These are phyloP conservation scores for Phalacrocorax carbo DNA, from an alignment of 2,113 vertebrate genomes.

Conservation along the genomic window DNA sequence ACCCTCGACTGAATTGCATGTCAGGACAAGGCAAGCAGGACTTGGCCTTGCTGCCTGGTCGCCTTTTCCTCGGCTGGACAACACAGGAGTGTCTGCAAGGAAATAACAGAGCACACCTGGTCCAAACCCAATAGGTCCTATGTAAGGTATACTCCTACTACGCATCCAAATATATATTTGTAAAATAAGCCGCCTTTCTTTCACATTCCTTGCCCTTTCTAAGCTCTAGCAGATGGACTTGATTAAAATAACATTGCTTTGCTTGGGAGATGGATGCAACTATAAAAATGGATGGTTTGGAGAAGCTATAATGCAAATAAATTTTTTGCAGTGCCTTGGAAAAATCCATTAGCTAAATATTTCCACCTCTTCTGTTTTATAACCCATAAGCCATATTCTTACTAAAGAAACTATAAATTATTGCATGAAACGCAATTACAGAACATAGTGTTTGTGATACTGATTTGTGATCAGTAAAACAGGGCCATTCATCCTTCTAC, in stretches of 20 bases:
- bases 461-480: neutral
- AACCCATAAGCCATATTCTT: neutral
- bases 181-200: neutral
- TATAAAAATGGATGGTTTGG: neutral
- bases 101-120: neutral
- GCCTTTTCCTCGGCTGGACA: neutral
- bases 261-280: neutral
- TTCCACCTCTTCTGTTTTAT: neutral
- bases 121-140: too few relatives aligned
- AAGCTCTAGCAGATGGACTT: neutral
- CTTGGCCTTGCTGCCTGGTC: neutral
- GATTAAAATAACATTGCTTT: neutral
- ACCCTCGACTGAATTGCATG: neutral
- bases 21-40: neutral
- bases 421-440: neutral
- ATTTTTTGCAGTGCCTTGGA: neutral
- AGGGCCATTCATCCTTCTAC: neutral
- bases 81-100: neutral
- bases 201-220: neutral
- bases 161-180: neutral
- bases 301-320: neutral
- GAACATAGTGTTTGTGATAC: neutral
- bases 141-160: neutral
- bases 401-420: neutral
- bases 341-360: neutral